These are phyloP conservation scores for Cataglyphis altisquamis DNA, from an alignment of 2,888 invertebrate genomes.

Conservation along the genomic window DNA sequence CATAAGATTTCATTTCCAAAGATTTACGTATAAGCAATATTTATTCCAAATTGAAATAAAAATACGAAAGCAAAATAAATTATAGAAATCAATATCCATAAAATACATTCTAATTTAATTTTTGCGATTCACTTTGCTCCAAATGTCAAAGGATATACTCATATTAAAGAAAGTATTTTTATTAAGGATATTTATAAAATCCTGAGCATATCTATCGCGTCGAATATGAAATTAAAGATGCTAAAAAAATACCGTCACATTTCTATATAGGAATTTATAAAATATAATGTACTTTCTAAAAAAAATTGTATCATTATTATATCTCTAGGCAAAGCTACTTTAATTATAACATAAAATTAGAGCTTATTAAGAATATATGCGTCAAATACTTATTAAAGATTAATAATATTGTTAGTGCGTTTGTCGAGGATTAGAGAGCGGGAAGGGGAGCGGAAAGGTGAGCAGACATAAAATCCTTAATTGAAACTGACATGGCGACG, in stretches of 20 bases:
- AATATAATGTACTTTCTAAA: background rate
- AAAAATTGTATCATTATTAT: background rate
- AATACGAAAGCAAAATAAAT: background rate
- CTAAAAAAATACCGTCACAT: background rate
- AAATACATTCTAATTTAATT: background rate
- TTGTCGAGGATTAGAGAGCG: background rate
- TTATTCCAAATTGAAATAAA: background rate
- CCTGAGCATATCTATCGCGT: background rate
- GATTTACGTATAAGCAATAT: background rate
- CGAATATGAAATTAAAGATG: background rate
- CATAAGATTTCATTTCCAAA: background rate
- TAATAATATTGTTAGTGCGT: background rate
- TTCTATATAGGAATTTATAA: background rate
- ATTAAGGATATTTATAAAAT: background rate
- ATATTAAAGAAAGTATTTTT: background rate
- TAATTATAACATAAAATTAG: background rate
- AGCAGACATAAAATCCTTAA: slow-evolving; percentile 68
- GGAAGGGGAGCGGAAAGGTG: background rate
- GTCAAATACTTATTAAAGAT: background rate
- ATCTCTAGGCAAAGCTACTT: background rate
- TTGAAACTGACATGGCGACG: slow-evolving; percentile 64
- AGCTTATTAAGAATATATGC: background rate
- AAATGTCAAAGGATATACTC: background rate
- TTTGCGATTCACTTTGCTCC: background rate
- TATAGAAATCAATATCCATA: background rate